These are phyloP conservation scores for Drosophila suboccidentalis DNA, from an alignment of 2,888 invertebrate species.

Conservation along the genomic window DNA sequence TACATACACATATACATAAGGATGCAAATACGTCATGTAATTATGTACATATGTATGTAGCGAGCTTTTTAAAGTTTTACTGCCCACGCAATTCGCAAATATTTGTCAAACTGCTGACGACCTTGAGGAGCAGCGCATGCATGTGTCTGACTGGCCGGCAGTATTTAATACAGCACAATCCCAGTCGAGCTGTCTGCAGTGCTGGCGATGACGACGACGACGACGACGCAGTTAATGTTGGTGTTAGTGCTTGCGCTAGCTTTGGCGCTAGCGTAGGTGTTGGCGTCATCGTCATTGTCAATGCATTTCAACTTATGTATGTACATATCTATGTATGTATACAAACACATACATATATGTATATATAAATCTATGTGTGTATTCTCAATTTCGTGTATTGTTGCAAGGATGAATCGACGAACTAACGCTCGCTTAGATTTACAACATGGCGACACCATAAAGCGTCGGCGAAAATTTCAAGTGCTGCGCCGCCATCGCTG, in stretches of 20 bases:
- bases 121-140: slow-evolving; percentile 57
- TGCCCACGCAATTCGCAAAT: neutral
- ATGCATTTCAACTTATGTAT: slow-evolving; percentile 35
- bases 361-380: neutral
- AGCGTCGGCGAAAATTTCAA: slow-evolving; percentile 38
- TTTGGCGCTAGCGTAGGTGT: neutral
- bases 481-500: slow-evolving; percentile 33
- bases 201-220: slow-evolving; percentile 22
- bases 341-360: neutral
- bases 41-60: neutral
- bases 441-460: slow-evolving; percentile 26
- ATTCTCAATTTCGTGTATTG: slow-evolving; percentile 1
- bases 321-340: neutral
- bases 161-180: slow-evolving; percentile 24
- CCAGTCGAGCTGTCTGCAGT: slow-evolving; percentile 62
- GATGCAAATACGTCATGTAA: no score
- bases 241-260: slow-evolving; percentile 1
- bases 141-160: slow-evolving; percentile 40
- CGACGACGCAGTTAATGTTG: neutral
- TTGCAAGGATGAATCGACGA: slow-evolving; percentile 18
- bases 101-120: slow-evolving; percentile 20
- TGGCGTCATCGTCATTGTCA: slow-evolving; percentile 32
- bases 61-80: neutral
- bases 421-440: slow-evolving; percentile 44
- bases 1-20: slow-evolving; percentile 3